These are phyloP conservation scores for Eulemur albifrons DNA, from an alignment of 2,797 vertebrate species.

Conservation along the genomic window DNA sequence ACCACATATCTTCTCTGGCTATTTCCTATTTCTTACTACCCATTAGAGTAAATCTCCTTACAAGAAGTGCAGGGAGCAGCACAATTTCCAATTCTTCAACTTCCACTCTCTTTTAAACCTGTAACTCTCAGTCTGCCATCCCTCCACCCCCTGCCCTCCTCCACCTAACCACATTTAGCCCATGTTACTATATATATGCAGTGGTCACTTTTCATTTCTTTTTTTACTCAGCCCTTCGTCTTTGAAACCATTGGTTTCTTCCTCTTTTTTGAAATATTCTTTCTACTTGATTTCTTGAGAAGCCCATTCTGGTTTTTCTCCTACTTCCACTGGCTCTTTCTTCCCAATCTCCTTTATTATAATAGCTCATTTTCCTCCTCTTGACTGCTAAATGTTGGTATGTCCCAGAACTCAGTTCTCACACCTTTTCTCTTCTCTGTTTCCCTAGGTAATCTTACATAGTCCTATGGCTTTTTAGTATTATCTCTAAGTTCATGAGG, in stretches of 20 bases:
- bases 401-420: background rate
- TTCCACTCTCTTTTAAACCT: background rate
- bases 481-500: background rate
- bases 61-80: background rate
- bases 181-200: background rate
- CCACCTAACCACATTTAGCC: background rate
- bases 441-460: background rate
- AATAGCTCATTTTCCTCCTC: background rate
- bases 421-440: background rate
- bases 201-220: background rate
- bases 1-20: background rate
- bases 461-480: background rate
- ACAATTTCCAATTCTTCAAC: background rate
- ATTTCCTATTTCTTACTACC: background rate
- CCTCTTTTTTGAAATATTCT: background rate
- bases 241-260: background rate
- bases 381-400: background rate
- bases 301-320: background rate
- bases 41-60: background rate
- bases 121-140: background rate
- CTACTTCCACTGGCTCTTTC: background rate
- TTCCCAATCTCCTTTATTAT: background rate
- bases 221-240: background rate
- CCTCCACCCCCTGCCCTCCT: rapidly evolving
- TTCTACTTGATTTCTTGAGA: background rate